A percentile compares a stretch with the other conserved stretches of the same genome.
phyloP scores from a whole-genome alignment of 1,140 invertebrate species.

The Glomeris maerens region DNA sequence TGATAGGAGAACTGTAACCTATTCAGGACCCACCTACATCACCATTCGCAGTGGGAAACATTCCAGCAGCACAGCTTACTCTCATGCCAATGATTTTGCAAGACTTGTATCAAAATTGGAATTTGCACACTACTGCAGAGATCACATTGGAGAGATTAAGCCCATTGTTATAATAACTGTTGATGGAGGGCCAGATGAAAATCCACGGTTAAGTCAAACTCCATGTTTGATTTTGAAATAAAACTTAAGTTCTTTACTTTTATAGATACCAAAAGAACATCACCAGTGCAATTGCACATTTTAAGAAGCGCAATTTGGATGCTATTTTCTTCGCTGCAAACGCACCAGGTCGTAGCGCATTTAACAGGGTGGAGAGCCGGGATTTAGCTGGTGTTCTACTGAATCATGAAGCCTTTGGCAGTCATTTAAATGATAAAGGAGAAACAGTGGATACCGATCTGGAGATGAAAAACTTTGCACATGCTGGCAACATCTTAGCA shows the following conservation, averaged over 20 bases:
- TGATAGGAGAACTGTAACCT: slow-evolving; percentile 22
- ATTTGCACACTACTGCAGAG: slow-evolving; percentile 21
- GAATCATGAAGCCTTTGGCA: no score
- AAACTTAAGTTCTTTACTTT: no score
- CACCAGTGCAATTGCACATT: slow-evolving; percentile 24
- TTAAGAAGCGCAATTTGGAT: slow-evolving; percentile 29
- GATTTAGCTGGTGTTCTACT: no score
- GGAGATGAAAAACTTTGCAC: slow-evolving; percentile 26
- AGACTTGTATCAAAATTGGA: slow-evolving; percentile 19
- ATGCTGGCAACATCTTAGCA: slow-evolving; percentile 24
- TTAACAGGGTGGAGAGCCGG: slow-evolving; percentile 25
- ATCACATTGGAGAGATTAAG: slow-evolving; percentile 22
- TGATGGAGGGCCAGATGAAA: slow-evolving; percentile 33
- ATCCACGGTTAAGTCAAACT: no score
- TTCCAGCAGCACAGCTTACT: slow-evolving; percentile 20
- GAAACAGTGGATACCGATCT: slow-evolving; percentile 25
- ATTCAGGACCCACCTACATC: slow-evolving; percentile 32
- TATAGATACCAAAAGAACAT: slow-evolving; percentile 28
- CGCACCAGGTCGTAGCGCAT: slow-evolving; percentile 30
- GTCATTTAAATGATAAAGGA: no score
- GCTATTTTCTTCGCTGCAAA: slow-evolving; percentile 30
- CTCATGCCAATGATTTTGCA: slow-evolving; percentile 27
- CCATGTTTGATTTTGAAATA: no score
- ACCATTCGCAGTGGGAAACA: slow-evolving; percentile 28
- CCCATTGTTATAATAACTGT: slow-evolving; percentile 28